Percentiles rank a stretch among this genome's conserved stretches.
Conservation (phyloP, 2,797 vertebrate genomes). For the Merluccius polli region DNA sequence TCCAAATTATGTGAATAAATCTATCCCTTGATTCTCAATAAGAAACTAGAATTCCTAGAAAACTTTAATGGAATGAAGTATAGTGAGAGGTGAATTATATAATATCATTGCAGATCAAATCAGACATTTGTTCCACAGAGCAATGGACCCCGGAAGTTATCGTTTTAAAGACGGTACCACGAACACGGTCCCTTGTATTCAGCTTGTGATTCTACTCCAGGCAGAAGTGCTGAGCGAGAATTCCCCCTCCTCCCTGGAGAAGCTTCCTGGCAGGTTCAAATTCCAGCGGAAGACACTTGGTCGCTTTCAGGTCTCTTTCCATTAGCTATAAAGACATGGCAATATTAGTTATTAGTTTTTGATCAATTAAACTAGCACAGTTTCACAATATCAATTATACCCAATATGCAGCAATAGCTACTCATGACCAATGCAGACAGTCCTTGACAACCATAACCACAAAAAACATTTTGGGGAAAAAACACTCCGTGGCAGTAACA, state of each 20-base stretch:
- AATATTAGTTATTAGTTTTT: neutral
- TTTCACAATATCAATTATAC: neutral
- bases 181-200: neutral
- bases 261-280: conserved; percentile 78
- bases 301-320: conserved; percentile 81
- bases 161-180: neutral
- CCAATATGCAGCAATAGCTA: neutral
- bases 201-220: conserved; percentile 59
- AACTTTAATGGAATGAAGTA: neutral
- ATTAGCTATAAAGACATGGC: conserved; percentile 77
- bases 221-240: conserved; percentile 79
- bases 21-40: neutral
- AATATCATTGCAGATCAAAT: neutral
- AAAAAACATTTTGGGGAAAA: too few relatives aligned
- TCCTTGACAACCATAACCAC: too few relatives aligned
- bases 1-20: neutral
- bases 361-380: neutral
- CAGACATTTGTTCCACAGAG: neutral
- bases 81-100: neutral
- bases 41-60: neutral
- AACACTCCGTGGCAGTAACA: too few relatives aligned
- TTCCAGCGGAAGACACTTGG: conserved; percentile 76
- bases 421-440: neutral
- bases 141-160: neutral
- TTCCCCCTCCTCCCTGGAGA: conserved; percentile 71